phyloP scores from a whole-genome alignment of 2,113 vertebrate genomes.

The Lichenostomus cassidix region DNA sequence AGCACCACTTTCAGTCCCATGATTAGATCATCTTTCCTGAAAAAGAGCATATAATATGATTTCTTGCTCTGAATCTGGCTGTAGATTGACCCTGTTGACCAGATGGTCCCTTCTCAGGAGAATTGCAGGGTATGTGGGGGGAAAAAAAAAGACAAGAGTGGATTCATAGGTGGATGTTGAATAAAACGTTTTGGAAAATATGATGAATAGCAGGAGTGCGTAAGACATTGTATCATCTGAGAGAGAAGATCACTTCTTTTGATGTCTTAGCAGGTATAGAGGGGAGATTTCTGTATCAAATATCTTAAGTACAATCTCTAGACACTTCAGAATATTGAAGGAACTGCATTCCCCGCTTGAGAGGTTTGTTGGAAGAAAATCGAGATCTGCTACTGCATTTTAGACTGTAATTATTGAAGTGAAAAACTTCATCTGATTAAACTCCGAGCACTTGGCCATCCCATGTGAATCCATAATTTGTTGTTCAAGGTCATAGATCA shows the following conservation, averaged over 20 bases:
- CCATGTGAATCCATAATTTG: not conserved
- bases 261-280: not conserved
- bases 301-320: not conserved
- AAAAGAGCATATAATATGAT: not conserved
- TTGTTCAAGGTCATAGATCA: not conserved
- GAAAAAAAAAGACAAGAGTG: not conserved
- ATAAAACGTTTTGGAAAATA: not conserved
- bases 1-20: not conserved
- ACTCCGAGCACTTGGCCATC: not conserved
- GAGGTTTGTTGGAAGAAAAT: not conserved
- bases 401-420: not conserved
- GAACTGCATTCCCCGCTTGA: not conserved
- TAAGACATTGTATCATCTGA: not conserved
- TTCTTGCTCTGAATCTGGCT: constrained; percentile 2
- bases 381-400: not conserved
- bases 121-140: not conserved
- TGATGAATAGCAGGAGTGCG: not conserved
- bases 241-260: not conserved
- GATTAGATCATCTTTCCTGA: constrained; percentile 22
- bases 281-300: not conserved
- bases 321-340: not conserved
- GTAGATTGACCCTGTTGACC: not conserved
- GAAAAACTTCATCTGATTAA: not conserved
- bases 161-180: not conserved
- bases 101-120: not conserved